Percentiles rank a stretch among this genome's conserved stretches.
Evolutionary conservation across 1,140 invertebrate species (phyloP).

Genomic region (Eupristina koningsbergeri): DNA sequence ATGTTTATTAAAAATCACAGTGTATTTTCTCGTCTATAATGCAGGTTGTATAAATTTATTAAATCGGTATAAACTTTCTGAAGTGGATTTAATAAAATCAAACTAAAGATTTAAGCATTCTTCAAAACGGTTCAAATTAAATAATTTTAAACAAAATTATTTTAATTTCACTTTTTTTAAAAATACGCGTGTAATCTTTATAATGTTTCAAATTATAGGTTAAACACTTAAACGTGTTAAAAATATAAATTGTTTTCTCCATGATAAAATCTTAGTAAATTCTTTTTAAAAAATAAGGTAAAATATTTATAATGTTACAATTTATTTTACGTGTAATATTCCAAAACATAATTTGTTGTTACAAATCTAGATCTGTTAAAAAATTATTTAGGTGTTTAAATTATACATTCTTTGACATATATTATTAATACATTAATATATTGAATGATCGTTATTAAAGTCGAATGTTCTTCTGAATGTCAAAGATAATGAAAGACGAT

Average conservation of each 20-base stretch:
- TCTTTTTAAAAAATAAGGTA: not conserved
- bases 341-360: not conserved
- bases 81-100: no score
- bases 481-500: not conserved
- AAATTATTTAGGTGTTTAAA: not conserved
- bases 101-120: no score
- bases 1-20: no score
- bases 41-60: no score
- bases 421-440: slow-evolving; percentile 2
- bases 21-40: no score
- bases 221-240: not conserved
- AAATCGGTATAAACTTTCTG: no score
- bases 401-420: not conserved
- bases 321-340: not conserved
- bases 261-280: not conserved
- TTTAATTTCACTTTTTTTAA: no score
- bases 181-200: not conserved
- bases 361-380: not conserved
- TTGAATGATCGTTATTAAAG: slow-evolving; percentile 8
- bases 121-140: no score
- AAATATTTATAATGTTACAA: not conserved
- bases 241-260: not conserved
- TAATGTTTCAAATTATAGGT: not conserved
- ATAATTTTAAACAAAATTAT: no score
- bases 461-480: not conserved